Evolutionary conservation across 1,140 invertebrate genomes (phyloP), one percentile per base, ranked within the genome.

Genomic region (Drosophila lowei): DNA sequence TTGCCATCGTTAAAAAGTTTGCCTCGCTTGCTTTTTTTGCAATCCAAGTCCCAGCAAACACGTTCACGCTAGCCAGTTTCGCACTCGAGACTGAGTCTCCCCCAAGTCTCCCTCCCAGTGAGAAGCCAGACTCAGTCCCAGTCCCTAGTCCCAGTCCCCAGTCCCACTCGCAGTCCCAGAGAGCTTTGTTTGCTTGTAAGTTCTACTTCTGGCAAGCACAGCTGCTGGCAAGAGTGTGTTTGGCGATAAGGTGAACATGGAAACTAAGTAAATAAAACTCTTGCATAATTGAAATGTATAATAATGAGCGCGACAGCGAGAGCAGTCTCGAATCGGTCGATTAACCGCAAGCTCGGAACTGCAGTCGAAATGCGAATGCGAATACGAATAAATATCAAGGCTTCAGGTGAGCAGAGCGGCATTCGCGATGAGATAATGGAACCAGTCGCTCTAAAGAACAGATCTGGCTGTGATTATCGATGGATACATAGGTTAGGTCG

Each of bases 1-100:
- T 67, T 67, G 65, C 18, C 66, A 84, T 71, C 21, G 46, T 48
- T 60, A 16, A 61, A 42, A 25, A 41, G 42, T 57, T 49, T 46
- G 5, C 23, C 23, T 25, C 23, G 23, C 16, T 44, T 49, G 46
- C 16, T 48, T 23, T 38, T 6, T 42, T 59, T 30, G 68, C 66
- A 71, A 71, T 62, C 47, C 16, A 60, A 72, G 47, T 15, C 25
- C 38, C 42, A 50, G 61, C 56, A 74, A 59, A 75, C 72, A 75
- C 72, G 72, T 75, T 75, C 50, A 60, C 72, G 42, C 71, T 66
- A 50, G 25, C 49, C 71, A 66, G 42, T 59, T 66, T 44, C 63
- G 55, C 25, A 43, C 43, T 58, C 49, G 50, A 61, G 72, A 75
- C 72, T 75, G 72, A 75, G 38, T 55, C 61, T 59, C 6, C 28